phyloP scores from a whole-genome alignment of 1,140 invertebrate genomes.

The Cataglyphis hispanica region DNA sequence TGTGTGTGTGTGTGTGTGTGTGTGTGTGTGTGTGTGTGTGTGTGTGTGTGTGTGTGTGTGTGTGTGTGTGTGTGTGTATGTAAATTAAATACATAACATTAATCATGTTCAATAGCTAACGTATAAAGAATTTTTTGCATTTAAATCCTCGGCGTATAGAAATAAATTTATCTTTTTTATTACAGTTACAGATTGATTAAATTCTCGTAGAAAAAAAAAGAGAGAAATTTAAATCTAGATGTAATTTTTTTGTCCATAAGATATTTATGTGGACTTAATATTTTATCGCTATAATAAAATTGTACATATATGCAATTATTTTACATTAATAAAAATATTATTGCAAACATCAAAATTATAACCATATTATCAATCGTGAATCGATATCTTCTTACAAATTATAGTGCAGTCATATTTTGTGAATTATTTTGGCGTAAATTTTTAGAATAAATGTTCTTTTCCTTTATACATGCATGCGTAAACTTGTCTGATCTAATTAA shows the following conservation, averaged over 20 bases:
- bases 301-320: neutral
- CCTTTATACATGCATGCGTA: neutral
- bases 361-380: neutral
- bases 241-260: neutral
- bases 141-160: neutral
- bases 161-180: constrained; percentile 39
- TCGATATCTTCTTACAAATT: neutral
- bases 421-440: constrained; percentile 27
- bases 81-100: neutral
- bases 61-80: too few relatives aligned
- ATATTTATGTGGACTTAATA: neutral
- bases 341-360: constrained; percentile 2
- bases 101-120: constrained; percentile 29
- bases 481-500: constrained; percentile 49
- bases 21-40: too few relatives aligned
- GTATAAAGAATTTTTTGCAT: constrained; percentile 23
- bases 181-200: neutral
- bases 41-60: too few relatives aligned
- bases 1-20: too few relatives aligned
- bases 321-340: neutral
- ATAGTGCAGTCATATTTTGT: neutral
- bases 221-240: constrained; percentile 26
- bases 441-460: neutral
- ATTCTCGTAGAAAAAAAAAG: neutral
- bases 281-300: constrained; percentile 12